Conservation (phyloP, 2,797 vertebrate species). For the Peromyscus aztecus region DNA sequence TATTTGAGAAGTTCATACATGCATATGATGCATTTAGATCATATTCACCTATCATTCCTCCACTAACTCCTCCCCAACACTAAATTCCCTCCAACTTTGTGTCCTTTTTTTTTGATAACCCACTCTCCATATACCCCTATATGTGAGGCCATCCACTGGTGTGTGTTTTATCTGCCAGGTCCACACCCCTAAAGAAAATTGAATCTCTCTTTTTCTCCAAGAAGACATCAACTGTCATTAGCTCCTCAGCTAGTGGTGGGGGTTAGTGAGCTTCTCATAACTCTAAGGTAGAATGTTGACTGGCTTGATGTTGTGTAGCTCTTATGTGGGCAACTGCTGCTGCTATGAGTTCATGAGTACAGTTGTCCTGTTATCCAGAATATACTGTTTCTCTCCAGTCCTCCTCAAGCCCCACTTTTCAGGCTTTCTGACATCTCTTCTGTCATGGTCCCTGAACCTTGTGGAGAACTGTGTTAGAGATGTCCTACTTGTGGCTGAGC, state of each 20-base stretch:
- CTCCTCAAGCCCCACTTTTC: neutral
- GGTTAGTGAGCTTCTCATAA: neutral
- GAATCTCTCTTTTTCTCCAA: neutral
- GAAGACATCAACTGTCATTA: neutral
- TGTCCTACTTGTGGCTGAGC: neutral
- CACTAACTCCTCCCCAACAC: neutral
- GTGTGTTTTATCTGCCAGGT: neutral
- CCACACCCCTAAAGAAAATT: neutral
- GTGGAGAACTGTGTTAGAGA: neutral
- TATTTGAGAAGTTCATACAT: neutral
- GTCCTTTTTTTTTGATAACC: neutral
- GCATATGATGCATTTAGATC: neutral
- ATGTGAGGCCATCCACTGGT: neutral
- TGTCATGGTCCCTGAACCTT: neutral
- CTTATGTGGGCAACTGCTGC: neutral
- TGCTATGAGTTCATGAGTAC: neutral
- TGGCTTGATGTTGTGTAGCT: neutral
- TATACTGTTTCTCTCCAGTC: neutral
- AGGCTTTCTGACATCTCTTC: neutral
- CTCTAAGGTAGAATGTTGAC: neutral
- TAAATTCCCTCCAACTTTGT: neutral
- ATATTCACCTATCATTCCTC: neutral
- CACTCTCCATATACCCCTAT: neutral
- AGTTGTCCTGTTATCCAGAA: neutral
- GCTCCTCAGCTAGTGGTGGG: neutral